These are phyloP conservation scores for Girardia tigrina DNA, from an alignment of 2,888 invertebrate genomes.

Conservation along the genomic window DNA sequence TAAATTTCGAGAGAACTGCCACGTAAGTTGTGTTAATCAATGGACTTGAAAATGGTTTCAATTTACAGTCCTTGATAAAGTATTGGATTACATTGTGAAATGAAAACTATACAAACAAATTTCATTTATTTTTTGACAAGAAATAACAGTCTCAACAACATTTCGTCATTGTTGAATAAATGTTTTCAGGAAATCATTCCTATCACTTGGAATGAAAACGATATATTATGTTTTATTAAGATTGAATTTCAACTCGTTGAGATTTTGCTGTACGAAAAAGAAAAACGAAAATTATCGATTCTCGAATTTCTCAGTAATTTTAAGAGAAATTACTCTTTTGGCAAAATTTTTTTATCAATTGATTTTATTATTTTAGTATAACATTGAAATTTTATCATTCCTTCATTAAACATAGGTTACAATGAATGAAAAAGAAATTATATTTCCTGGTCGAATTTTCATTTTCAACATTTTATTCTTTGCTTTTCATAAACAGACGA, in stretches of 20 bases:
- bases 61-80: conserved; percentile 23
- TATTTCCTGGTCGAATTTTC: too few relatives aligned
- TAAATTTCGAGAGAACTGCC: conserved; percentile 14
- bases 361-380: not conserved
- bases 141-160: conserved; percentile 23
- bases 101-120: conserved; percentile 20
- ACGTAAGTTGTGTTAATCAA: conserved; percentile 23
- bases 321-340: conserved; percentile 17
- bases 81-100: conserved; percentile 19
- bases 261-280: conserved; percentile 17
- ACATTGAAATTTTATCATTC: too few relatives aligned
- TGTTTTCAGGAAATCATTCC: conserved; percentile 23
- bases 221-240: conserved; percentile 23
- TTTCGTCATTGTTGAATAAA: conserved; percentile 12
- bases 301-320: conserved; percentile 23
- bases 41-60: conserved; percentile 23
- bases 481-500: too few relatives aligned
- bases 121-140: conserved; percentile 23
- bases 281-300: conserved; percentile 23
- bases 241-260: conserved; percentile 20
- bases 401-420: too few relatives aligned
- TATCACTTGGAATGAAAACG: conserved; percentile 20
- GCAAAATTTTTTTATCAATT: conserved; percentile 15
- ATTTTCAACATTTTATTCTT: too few relatives aligned
- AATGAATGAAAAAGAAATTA: too few relatives aligned